These are phyloP conservation scores for Tenthredo notha DNA, from an alignment of 2,888 invertebrate genomes.

Conservation along the genomic window DNA sequence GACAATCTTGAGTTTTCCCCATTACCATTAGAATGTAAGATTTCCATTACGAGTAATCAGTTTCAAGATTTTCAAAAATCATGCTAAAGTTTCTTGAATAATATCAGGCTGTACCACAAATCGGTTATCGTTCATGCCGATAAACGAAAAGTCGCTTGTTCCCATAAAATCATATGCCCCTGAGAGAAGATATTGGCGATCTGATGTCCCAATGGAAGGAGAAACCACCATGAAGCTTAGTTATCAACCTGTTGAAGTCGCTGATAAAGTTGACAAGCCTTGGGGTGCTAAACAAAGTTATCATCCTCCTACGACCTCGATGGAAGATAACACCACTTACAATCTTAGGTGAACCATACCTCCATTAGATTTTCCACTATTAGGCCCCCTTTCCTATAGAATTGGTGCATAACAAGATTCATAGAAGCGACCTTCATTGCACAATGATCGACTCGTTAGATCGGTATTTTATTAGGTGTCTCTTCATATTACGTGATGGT, in stretches of 20 bases:
- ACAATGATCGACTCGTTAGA: background rate
- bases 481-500: background rate
- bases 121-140: constrained; percentile 81
- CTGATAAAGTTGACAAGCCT: constrained; percentile 75
- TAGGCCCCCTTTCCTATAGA: background rate
- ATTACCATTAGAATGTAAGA: constrained; percentile 66
- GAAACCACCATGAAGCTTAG: constrained; percentile 81
- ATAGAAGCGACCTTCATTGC: background rate
- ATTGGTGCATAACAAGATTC: background rate
- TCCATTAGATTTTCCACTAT: background rate
- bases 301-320: constrained; percentile 75
- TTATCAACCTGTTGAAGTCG: constrained; percentile 78
- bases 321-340: constrained; percentile 83
- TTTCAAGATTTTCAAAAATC: background rate
- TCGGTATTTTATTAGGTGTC: background rate
- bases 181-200: constrained; percentile 78
- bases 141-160: constrained; percentile 79
- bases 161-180: constrained; percentile 80
- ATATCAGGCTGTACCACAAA: constrained; percentile 82
- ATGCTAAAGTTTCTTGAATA: background rate
- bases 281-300: constrained; percentile 77
- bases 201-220: constrained; percentile 80
- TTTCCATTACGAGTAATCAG: background rate
- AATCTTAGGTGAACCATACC: constrained; percentile 79
- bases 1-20: constrained; percentile 63